Percentiles rank a stretch among this genome's conserved stretches.
Conservation (phyloP, 2,888 invertebrate species). For the Rhagonycha fulva region DNA sequence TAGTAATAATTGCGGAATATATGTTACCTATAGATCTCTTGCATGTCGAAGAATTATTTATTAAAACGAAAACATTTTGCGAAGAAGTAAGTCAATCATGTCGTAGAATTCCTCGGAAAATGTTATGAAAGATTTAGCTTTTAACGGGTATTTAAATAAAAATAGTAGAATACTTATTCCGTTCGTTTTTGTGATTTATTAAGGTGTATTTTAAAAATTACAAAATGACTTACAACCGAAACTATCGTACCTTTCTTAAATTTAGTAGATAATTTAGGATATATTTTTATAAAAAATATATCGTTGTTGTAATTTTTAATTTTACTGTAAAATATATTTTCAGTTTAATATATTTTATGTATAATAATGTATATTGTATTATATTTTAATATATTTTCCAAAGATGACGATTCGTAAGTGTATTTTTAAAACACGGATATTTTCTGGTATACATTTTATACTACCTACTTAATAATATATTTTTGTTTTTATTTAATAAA, state of each 20-base stretch:
- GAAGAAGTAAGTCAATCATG: slow-evolving; percentile 20
- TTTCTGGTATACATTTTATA: slow-evolving; percentile 53
- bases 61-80: slow-evolving; percentile 25
- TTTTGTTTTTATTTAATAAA: slow-evolving; percentile 56
- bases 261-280: slow-evolving; percentile 43
- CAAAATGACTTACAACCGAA: slow-evolving; percentile 39
- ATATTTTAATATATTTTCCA: slow-evolving; percentile 54
- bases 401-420: slow-evolving; percentile 46
- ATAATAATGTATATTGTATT: slow-evolving; percentile 48
- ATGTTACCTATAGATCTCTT: slow-evolving; percentile 40
- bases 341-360: slow-evolving; percentile 48
- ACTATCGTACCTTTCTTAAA: slow-evolving; percentile 52
- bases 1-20: slow-evolving; percentile 17
- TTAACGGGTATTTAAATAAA: slow-evolving; percentile 55
- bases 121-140: slow-evolving; percentile 18
- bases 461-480: slow-evolving; percentile 48
- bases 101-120: slow-evolving; percentile 22
- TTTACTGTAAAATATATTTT: slow-evolving; percentile 50
- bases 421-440: slow-evolving; percentile 16
- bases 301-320: slow-evolving; percentile 53
- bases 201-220: slow-evolving; percentile 49
- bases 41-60: slow-evolving; percentile 33
- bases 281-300: slow-evolving; percentile 51
- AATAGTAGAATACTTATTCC: slow-evolving; percentile 50
- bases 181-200: slow-evolving; percentile 54